Evolutionary conservation across 2,888 invertebrate species (phyloP), one percentile per base, ranked within the genome.

Genomic region (Odontocerum albicorne): DNA sequence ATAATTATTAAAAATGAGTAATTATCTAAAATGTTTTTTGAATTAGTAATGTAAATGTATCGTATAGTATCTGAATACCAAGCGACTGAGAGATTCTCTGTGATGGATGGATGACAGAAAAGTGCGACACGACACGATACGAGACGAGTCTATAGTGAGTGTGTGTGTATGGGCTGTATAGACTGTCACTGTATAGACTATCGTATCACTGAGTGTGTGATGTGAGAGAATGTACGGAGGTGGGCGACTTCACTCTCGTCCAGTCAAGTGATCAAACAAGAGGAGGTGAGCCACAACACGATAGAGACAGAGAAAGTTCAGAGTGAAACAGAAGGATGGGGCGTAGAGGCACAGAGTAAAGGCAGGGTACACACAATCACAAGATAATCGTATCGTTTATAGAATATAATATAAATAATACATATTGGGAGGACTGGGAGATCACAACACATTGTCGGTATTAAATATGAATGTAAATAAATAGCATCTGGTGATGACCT

Each of bases 401-500:
- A 33, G 38, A 40, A 21, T 36, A 40, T 13, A 47, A 47, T 33
- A 46, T 44, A 44, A 27, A 10, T 43, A 47, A 13, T 16, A 27
- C 17, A 32, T 35, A 44, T 17, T 15, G 47, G 60, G 55, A 55
- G 33, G 39, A 40, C 43, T 38, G 51, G 55, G 55, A 27, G 36
- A 52, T 52, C 49, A 61, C 60, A 61, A 58, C 60, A 61, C 60
- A 61, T 61, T 56, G 50, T 61, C 46, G 56, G 53, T 58, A 55
- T 56, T 52, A 42, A 57, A 44, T 58, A 53, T 49, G 52, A 57
- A 57, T 57, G 52, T 51, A 57, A 59, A 55, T 53, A 46, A 55
- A 61, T 61, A 61, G 60, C 60, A 46, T 61, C 55, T 61, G 44
- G 76, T 76, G 67, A 68, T 74, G 67, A 72, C 77, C 77, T 77